Evolutionary conservation across 2,888 invertebrate genomes (phyloP).

Genomic region (Drosophila lutescens): DNA sequence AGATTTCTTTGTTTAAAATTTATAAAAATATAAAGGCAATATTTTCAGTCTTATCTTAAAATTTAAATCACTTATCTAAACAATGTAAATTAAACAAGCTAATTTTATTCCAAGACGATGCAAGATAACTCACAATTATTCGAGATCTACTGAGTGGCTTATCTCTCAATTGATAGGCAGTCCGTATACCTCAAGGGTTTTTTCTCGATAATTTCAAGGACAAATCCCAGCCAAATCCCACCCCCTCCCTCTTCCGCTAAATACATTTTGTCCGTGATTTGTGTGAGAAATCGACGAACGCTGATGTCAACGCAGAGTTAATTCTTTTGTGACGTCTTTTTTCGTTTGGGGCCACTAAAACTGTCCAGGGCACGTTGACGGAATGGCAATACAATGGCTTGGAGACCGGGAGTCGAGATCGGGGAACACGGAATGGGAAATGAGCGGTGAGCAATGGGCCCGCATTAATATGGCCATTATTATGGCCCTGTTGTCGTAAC

Average conservation of each 20-base stretch:
- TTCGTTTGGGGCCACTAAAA: constrained; percentile 1
- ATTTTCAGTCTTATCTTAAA: too few species aligned
- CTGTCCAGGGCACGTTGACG: constrained; percentile 15
- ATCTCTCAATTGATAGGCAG: neutral
- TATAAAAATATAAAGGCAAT: too few species aligned
- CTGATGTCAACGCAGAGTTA: constrained; percentile 15
- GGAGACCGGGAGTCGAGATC: neutral
- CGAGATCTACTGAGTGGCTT: neutral
- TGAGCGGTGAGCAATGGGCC: constrained; percentile 17
- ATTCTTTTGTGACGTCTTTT: constrained; percentile 20
- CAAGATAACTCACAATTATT: neutral
- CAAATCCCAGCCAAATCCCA: constrained; percentile 6
- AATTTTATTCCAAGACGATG: neutral
- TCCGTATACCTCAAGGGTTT: neutral
- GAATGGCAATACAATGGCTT: constrained; percentile 25
- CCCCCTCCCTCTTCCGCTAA: too few species aligned
- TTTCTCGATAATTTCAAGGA: constrained; percentile 8
- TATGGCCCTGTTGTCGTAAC: constrained; percentile 42
- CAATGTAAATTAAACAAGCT: neutral
- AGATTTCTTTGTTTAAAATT: too few species aligned
- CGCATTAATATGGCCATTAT: constrained; percentile 52
- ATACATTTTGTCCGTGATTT: constrained; percentile 8
- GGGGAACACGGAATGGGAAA: constrained; percentile 15
- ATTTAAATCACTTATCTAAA: too few species aligned
- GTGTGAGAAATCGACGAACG: constrained; percentile 5